Evolutionary conservation across 2,797 vertebrate species (phyloP).

Genomic region (Catostomus latipinnis): DNA sequence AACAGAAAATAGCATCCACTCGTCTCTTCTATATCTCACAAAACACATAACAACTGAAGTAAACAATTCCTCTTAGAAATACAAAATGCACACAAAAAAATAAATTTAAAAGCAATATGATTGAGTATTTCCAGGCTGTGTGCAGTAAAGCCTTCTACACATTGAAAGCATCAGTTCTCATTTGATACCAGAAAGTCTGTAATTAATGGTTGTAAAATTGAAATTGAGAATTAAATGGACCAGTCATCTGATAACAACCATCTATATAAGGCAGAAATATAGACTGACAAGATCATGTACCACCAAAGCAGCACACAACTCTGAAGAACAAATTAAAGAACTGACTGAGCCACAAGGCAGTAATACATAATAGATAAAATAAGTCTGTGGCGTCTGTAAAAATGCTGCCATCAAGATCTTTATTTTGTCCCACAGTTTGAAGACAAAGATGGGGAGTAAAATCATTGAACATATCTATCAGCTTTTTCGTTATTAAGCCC

Average conservation of each 20-base stretch:
- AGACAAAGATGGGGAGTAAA: neutral
- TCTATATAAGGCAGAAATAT: neutral
- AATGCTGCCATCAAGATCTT: constrained; percentile 43
- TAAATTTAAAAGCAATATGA: constrained; percentile 5
- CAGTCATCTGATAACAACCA: neutral
- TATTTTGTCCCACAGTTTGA: constrained; percentile 32
- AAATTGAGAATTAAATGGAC: constrained; percentile 5
- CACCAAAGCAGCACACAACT: neutral
- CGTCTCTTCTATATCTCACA: neutral
- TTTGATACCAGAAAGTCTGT: neutral
- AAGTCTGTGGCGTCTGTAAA: constrained; percentile 15
- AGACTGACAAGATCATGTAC: neutral
- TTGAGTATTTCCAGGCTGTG: constrained; percentile 6
- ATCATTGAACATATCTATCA: constrained; percentile 7
- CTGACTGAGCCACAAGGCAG: constrained; percentile 17
- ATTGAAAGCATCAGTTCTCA: constrained; percentile 30
- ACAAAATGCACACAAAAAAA: constrained; percentile 17
- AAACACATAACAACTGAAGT: neutral
- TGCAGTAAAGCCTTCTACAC: constrained; percentile 9
- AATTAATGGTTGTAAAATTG: constrained; percentile 2
- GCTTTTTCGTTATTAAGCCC: constrained; percentile 5
- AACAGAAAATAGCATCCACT: constrained; percentile 2
- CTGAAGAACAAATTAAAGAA: constrained; percentile 34
- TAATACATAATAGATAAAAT: constrained; percentile 23
- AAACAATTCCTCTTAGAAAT: constrained; percentile 16